Percentiles rank a stretch among this genome's conserved stretches.
Evolutionary conservation across 2,888 invertebrate species (phyloP).

Genomic region (Drosophila macrothrix): DNA sequence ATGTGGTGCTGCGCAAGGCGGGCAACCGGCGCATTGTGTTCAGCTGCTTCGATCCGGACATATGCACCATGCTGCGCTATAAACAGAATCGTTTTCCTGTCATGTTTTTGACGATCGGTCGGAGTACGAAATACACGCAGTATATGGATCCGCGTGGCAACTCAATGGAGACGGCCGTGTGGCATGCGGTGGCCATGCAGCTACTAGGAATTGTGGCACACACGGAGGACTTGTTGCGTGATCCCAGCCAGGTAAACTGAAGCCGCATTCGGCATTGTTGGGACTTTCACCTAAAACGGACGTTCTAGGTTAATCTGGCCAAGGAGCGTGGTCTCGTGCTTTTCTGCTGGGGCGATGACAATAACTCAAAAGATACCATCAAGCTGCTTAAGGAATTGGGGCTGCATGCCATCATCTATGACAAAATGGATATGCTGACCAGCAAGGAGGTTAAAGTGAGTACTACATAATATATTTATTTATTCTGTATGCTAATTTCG

Average conservation of each 20-base stretch:
- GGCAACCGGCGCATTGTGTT: slow-evolving; percentile 94
- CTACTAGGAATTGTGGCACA: slow-evolving; percentile 96
- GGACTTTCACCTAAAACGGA: slow-evolving; percentile 47
- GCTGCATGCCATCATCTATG: slow-evolving; percentile 98
- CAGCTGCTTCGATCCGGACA: slow-evolving; percentile 98
- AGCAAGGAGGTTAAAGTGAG: slow-evolving; percentile 84
- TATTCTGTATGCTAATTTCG: background rate
- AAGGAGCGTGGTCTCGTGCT: slow-evolving; percentile 93
- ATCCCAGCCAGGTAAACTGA: slow-evolving; percentile 89
- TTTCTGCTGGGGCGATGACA: slow-evolving; percentile 99
- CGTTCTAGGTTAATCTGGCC: slow-evolving; percentile 89
- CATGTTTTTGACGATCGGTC: slow-evolving; percentile 95
- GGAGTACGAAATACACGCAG: slow-evolving; percentile 89
- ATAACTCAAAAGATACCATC: slow-evolving; percentile 94
- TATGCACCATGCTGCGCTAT: slow-evolving; percentile 95
- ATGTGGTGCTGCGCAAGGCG: slow-evolving; percentile 92
- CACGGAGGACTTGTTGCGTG: slow-evolving; percentile 95
- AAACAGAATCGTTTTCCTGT: slow-evolving; percentile 99
- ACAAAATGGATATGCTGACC: slow-evolving; percentile 90
- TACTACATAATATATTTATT: background rate
- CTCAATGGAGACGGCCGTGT: slow-evolving; percentile 92
- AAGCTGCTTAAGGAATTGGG: slow-evolving; percentile 94
- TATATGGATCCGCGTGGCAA: slow-evolving; percentile 94
- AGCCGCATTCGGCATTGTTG: slow-evolving; percentile 18
- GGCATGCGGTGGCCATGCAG: slow-evolving; percentile 92